These are phyloP conservation scores for Distichodus sexfasciatus DNA, from an alignment of 2,797 vertebrate species.

Conservation along the genomic window DNA sequence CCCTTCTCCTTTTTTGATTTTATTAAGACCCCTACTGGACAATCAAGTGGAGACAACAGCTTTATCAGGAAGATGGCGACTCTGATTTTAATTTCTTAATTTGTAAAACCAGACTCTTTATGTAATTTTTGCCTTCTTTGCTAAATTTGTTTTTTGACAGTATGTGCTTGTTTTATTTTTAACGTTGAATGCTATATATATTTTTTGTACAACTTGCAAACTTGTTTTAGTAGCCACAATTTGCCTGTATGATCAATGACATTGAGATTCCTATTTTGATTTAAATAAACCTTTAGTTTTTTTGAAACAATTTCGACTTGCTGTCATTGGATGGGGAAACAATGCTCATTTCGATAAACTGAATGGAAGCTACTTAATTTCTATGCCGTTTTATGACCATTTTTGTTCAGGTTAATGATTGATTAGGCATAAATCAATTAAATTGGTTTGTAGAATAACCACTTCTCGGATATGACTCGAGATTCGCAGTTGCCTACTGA, in stretches of 20 bases:
- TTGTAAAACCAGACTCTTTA: slow-evolving; percentile 58
- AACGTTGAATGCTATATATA: slow-evolving; percentile 3
- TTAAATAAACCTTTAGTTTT: slow-evolving; percentile 35
- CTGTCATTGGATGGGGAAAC: slow-evolving; percentile 36
- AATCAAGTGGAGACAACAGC: slow-evolving; percentile 86
- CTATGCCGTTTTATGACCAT: no score
- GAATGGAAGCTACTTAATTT: not conserved
- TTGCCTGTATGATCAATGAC: slow-evolving; percentile 22
- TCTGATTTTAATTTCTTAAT: slow-evolving; percentile 64
- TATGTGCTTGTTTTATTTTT: not conserved
- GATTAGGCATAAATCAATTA: not conserved
- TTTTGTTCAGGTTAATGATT: no score
- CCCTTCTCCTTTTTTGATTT: slow-evolving; percentile 88
- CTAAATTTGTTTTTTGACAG: not conserved
- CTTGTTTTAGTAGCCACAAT: slow-evolving; percentile 25
- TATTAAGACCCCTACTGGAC: slow-evolving; percentile 88
- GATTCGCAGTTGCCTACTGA: no score
- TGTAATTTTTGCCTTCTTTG: slow-evolving; percentile 27
- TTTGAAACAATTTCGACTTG: slow-evolving; percentile 38
- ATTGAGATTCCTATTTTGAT: not conserved
- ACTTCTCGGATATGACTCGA: no score
- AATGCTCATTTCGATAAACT: not conserved
- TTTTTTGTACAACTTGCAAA: slow-evolving; percentile 9
- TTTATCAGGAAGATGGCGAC: slow-evolving; percentile 90
- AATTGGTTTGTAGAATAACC: not conserved